Base-by-base conservation (phyloP, 1,140 invertebrate genomes). In the Aplysia californica region DNA sequence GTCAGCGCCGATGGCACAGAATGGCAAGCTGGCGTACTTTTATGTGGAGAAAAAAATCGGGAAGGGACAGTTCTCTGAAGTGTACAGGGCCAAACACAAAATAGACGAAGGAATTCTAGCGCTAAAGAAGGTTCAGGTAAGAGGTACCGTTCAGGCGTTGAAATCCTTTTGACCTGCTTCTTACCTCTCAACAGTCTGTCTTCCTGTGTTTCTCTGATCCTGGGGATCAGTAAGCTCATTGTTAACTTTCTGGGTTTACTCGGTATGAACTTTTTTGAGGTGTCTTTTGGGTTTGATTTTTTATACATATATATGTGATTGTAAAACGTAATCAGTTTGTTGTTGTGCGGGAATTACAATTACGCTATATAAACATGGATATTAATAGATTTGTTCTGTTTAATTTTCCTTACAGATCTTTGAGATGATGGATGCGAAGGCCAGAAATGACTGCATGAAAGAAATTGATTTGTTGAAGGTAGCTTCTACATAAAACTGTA, bases 391-490 rank as follows among this genome's bases (percentile, higher is more conserved):
- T n/a, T n/a, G n/a, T n/a, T 38, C 31, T 64, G 56, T 35, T 75
- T 21, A 38, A 64, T 79, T 79, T 55, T 64, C 70, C 33, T 84
- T 87, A 41, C 84, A 93, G 89, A 92, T 94, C 35, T 92, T 92
- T 88, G 92, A 93, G 81, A 93, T 94, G 92, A 92, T 92, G 87
- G 93, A 94, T 88, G 90, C 92, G 10, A 93, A 93, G 87, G 92
- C 93, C 10, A 88, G 93, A 75, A 87, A 92, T 77, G 93, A 94
- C 83, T 94, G 93, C 82, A 92, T 93, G 78, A 93, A 93, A 87
- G 93, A 94, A 86, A 94, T 94, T 58, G 92, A 93, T 83, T 86
- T 94, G 39, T 85, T 94, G 29, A 93, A 93, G 89, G 92, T 93
- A 87, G 77, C n/a, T n/a, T n/a, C n/a, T n/a, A n/a, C n/a, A n/a